Evolutionary conservation across 2,797 vertebrate species (phyloP).

Genomic region (Linurgus olivaceus): DNA sequence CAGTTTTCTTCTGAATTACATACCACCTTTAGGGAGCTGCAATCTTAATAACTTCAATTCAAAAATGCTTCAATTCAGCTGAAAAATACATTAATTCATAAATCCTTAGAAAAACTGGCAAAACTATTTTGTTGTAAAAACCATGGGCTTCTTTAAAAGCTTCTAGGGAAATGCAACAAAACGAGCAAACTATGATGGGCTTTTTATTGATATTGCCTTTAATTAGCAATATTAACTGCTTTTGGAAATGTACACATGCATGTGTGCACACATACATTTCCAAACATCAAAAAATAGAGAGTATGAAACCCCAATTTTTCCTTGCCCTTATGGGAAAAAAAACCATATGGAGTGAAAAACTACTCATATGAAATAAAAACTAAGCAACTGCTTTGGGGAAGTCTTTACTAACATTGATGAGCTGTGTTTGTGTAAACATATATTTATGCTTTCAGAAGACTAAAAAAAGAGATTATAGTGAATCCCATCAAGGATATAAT

Average conservation of each 20-base stretch:
- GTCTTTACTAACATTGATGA: not conserved
- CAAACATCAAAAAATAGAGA: not conserved
- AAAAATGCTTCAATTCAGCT: not conserved
- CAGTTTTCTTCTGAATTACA: not conserved
- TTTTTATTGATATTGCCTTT: not conserved
- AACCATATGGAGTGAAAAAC: not conserved
- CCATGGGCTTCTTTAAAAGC: not conserved
- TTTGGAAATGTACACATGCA: not conserved
- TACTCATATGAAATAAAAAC: not conserved
- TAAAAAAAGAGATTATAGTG: not conserved
- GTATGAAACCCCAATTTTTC: not conserved
- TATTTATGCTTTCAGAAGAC: not conserved
- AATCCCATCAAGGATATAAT: not conserved
- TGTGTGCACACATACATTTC: fast-evolving
- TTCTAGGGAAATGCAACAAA: not conserved
- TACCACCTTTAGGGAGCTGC: not conserved
- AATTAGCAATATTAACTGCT: not conserved
- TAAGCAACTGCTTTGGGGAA: not conserved
- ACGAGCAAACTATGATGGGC: not conserved
- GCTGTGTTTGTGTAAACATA: not conserved
- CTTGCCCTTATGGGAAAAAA: not conserved
- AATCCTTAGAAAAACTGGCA: not conserved
- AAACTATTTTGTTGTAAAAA: not conserved
- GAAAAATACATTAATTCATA: not conserved
- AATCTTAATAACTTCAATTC: not conserved